These are phyloP conservation scores for Vandiemenella viatica DNA, from an alignment of 2,888 invertebrate genomes.

Conservation along the genomic window DNA sequence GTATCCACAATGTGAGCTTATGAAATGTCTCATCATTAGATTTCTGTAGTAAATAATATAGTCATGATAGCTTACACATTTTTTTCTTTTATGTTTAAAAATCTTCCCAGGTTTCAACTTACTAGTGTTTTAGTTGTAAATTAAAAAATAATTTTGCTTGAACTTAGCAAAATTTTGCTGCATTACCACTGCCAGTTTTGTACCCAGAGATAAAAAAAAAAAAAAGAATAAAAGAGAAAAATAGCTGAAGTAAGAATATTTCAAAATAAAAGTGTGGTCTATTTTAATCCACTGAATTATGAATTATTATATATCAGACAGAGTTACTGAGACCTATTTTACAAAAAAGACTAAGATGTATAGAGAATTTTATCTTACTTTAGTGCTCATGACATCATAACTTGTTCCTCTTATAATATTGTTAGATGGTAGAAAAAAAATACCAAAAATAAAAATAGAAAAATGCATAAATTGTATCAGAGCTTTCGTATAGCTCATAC, in stretches of 20 bases:
- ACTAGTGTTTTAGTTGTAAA: too few relatives aligned
- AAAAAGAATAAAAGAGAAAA: slow-evolving; percentile 1
- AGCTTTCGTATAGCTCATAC: neutral
- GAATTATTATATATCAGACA: neutral
- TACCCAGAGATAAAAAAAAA: slow-evolving; percentile 6
- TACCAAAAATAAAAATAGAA: neutral
- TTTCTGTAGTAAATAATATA: too few relatives aligned
- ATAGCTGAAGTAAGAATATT: too few relatives aligned
- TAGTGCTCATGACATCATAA: neutral
- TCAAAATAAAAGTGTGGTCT: too few relatives aligned
- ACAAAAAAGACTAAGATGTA: neutral
- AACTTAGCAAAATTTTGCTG: slow-evolving; percentile 7
- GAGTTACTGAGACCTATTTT: neutral
- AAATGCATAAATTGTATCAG: neutral
- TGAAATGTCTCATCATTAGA: too few relatives aligned
- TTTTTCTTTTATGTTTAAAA: too few relatives aligned
- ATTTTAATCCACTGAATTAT: neutral
- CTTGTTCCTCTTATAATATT: slow-evolving; percentile 1
- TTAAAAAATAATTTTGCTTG: slow-evolving; percentile 1
- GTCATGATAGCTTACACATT: too few relatives aligned
- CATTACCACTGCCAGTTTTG: slow-evolving; percentile 10
- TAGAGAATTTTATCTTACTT: neutral
- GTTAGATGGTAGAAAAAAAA: too few relatives aligned
- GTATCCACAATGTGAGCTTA: too few relatives aligned
- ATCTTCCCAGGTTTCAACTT: too few relatives aligned